Base-by-base conservation (phyloP, 1,140 invertebrate genomes). In the Lineus longissimus region DNA sequence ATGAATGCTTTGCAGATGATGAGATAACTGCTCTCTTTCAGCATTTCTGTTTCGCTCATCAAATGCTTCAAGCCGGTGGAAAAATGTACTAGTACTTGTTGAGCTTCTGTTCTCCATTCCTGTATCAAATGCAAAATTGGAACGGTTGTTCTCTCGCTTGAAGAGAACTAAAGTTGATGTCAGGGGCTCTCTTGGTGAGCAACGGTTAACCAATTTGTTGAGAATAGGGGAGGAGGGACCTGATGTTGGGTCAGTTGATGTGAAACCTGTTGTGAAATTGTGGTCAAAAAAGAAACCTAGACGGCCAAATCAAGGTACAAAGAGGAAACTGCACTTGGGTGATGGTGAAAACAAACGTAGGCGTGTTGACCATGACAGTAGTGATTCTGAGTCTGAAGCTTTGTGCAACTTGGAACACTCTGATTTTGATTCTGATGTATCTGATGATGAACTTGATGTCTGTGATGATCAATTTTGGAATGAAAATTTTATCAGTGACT, bases 161-260 rank as follows among this genome's bases (percentile, higher is more conserved):
- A 51, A 51, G n/a, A 19, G 47, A 9, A 51, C 25, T n/a, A 51
- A 51, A n/a, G 25, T 27, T 51, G 25, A 19, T 51, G n/a, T 27
- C 4, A 19, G 47, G 47, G 6, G 47, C n/a, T 51, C 47, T 7
- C 47, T 27, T 51, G 47, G 47, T 4, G 47, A 51, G 25, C 4
- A 9, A 6, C 6, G 47, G 47, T 27, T 51, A n/a, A 51, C 47
- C 4, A 51, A 51, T 51, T 51, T 51, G 47, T 51, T 51, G 47
- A 19, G 47, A 9, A 51, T 51, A 51, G n/a, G n/a, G 47, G 47
- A 51, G n/a, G 47, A 51, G n/a, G 47, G 47, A 6, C 47, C 47
- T 7, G 19, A 6, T 23, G 47, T 51, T 4, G 47, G 47, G 19
- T 4, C n/a, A 27, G 6, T 51, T 51, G 47, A 51, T 51, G 47